These are phyloP conservation scores for Heliconius eleuchia DNA, from an alignment of 1,140 invertebrate genomes.

Conservation along the genomic window DNA sequence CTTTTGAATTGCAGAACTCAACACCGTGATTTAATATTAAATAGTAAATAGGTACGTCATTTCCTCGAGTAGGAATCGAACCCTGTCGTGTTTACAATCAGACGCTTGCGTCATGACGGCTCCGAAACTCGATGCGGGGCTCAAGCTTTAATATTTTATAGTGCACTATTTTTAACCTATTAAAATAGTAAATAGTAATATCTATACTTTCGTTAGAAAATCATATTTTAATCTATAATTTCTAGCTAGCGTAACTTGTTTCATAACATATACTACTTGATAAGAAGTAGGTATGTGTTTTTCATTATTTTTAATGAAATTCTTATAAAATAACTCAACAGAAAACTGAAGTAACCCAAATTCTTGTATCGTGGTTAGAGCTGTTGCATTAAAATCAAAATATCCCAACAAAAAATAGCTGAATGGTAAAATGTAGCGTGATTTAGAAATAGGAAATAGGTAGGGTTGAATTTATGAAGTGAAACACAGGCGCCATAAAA, in stretches of 20 bases:
- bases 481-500: constrained; percentile 23
- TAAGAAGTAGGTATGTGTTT: not conserved
- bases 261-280: not conserved
- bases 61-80: not conserved
- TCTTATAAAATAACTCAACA: not conserved
- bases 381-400: constrained; percentile 8
- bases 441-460: constrained; percentile 9
- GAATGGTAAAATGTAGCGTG: constrained; percentile 6
- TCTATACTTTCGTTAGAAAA: no score
- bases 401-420: constrained; percentile 1
- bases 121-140: no score
- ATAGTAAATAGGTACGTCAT: not conserved
- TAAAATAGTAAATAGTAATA: no score
- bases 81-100: no score
- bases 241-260: no score
- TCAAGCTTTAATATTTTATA: not conserved
- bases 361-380: not conserved
- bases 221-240: no score
- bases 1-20: not conserved
- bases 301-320: not conserved
- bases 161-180: not conserved
- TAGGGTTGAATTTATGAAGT: constrained; percentile 17
- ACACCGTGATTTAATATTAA: not conserved
- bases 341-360: constrained; percentile 9
- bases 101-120: no score